Conservation (phyloP, 2,888 invertebrate species). For the Seira ritae region DNA sequence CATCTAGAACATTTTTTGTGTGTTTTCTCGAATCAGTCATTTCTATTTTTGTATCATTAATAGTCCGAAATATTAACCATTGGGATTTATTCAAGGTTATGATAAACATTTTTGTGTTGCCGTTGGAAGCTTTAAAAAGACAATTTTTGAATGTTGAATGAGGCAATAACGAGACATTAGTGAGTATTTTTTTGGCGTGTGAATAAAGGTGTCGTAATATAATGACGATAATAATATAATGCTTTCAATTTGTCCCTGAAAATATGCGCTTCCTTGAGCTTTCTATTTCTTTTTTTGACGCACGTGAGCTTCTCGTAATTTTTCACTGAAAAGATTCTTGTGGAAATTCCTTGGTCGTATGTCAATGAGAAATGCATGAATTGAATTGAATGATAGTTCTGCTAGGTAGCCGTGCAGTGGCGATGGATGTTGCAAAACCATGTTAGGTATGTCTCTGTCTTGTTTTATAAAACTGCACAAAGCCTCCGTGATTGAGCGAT, state of each 20-base stretch:
- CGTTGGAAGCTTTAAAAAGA: neutral
- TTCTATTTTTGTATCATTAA: slow-evolving; percentile 56
- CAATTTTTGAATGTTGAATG: neutral
- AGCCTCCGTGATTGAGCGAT: slow-evolving; percentile 18
- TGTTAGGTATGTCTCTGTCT: neutral
- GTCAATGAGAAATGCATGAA: neutral
- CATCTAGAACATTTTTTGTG: slow-evolving; percentile 36
- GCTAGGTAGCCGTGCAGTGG: neutral
- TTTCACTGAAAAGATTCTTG: slow-evolving; percentile 14
- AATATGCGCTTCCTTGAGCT: slow-evolving; percentile 58
- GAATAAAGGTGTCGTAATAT: slow-evolving; percentile 35
- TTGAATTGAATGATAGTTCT: neutral
- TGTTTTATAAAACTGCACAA: neutral
- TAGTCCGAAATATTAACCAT: slow-evolving; percentile 4
- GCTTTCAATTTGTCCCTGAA: slow-evolving; percentile 54
- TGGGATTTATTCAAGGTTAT: slow-evolving; percentile 48
- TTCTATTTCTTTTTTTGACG: slow-evolving; percentile 18
- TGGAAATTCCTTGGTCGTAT: slow-evolving; percentile 44
- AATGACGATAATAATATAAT: slow-evolving; percentile 27
- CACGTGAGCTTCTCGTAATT: slow-evolving; percentile 18
- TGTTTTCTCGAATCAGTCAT: slow-evolving; percentile 52
- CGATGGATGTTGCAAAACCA: slow-evolving; percentile 1
- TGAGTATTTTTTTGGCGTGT: neutral
- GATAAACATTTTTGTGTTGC: slow-evolving; percentile 50
- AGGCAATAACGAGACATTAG: neutral